A percentile compares a stretch with the other conserved stretches of the same genome.
phyloP scores from a whole-genome alignment of 2,797 vertebrate species.

The Hydrocynus forskahlii region DNA sequence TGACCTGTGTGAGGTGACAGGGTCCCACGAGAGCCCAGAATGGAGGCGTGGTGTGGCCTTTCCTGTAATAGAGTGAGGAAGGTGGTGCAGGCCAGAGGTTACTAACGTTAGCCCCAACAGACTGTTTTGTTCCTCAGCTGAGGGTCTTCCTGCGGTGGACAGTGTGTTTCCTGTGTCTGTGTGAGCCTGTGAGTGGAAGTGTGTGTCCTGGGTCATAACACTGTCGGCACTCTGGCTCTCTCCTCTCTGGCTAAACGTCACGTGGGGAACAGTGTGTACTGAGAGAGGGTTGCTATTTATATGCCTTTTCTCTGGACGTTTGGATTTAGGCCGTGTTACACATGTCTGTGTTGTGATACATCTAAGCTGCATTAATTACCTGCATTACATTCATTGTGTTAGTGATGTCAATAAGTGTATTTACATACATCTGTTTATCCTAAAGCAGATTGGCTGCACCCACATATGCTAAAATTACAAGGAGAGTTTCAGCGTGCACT shows the following conservation, averaged over 20 bases:
- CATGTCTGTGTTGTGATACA: neutral
- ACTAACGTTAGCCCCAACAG: slow-evolving; percentile 46
- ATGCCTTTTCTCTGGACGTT: slow-evolving; percentile 33
- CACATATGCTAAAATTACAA: too few species aligned
- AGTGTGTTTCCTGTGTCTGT: slow-evolving; percentile 54
- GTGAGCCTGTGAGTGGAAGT: slow-evolving; percentile 12
- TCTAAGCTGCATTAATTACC: too few species aligned
- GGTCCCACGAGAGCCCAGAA: slow-evolving; percentile 4
- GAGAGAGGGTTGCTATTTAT: slow-evolving; percentile 54
- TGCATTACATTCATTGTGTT: too few species aligned
- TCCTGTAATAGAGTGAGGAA: slow-evolving; percentile 25
- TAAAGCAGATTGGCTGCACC: too few species aligned
- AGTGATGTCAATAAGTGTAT: too few species aligned
- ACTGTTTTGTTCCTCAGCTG: slow-evolving; percentile 50
- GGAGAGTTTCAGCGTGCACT: too few species aligned
- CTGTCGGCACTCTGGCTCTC: slow-evolving; percentile 23
- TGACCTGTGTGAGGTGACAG: slow-evolving; percentile 35
- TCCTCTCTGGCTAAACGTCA: slow-evolving; percentile 19
- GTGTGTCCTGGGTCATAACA: slow-evolving; percentile 25
- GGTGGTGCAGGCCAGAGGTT: slow-evolving; percentile 28
- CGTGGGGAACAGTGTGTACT: slow-evolving; percentile 55
- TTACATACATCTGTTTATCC: too few species aligned
- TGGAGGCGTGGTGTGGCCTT: slow-evolving; percentile 28
- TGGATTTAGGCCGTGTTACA: slow-evolving; percentile 21
- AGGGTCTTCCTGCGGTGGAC: slow-evolving; percentile 55